Evolutionary conservation across 2,113 vertebrate species (phyloP).

Genomic region (Hydrochoerus hydrochaeris): DNA sequence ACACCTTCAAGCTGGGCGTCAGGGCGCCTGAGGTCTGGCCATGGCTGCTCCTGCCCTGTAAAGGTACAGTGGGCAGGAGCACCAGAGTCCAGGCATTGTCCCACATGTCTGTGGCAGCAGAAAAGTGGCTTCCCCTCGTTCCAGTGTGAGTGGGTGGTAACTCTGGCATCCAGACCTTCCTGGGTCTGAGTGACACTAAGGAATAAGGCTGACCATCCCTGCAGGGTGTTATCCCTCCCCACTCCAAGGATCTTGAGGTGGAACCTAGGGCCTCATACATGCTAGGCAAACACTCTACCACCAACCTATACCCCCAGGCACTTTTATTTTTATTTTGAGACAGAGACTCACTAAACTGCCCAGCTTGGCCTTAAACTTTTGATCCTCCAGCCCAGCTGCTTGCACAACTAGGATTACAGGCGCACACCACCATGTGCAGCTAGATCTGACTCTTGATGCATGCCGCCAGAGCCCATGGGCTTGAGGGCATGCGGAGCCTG

Average conservation of each 20-base stretch:
- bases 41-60: background rate
- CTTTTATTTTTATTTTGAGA: background rate
- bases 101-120: background rate
- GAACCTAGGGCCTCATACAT: background rate
- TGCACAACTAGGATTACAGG: background rate
- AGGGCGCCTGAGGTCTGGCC: background rate
- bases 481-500: background rate
- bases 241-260: background rate
- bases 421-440: background rate
- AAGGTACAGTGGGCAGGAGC: background rate
- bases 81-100: background rate
- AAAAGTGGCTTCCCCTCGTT: background rate
- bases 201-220: background rate
- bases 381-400: background rate
- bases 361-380: background rate
- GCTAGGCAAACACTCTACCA: background rate
- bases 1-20: background rate
- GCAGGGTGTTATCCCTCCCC: background rate
- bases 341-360: background rate
- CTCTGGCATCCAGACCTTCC: fast-evolving
- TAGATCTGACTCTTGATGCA: background rate
- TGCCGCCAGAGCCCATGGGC: background rate
- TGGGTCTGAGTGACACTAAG: background rate
- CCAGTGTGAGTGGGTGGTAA: background rate
- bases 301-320: background rate